Base-by-base conservation (phyloP, 2,888 invertebrate genomes). In the Branchellion lobata region DNA sequence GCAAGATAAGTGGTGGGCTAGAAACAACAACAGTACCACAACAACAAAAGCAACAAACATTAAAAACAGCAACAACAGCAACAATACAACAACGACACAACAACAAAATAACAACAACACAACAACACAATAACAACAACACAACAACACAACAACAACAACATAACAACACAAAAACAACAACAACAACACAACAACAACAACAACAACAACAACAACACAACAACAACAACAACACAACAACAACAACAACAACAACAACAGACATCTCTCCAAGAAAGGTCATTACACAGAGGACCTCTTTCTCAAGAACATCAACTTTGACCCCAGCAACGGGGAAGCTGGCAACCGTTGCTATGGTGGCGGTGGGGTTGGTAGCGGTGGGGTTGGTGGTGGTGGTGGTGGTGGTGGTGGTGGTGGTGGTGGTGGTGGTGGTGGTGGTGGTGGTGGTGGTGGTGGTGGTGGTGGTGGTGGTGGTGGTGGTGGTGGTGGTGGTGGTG, bases 291-390 rank as follows among this genome's bases (percentile, higher is more conserved):
- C 82, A n/a, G 65, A 74, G 1, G 29, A 80, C 27, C 65, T 80
- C 27, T 82, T 83, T 72, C 51, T 82, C 71, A 81, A 81, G 75
- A 53, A 71, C 47, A 78, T 82, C n/a, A 81, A 75, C 53, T 80
- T 83, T 31, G 82, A 83, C 69, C 81, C 82, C 18, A 65, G 61
- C 73, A 79, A 78, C 5, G 24, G 65, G 1, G 82, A 80, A 27
- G 51, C 75, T 24, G 53, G 69, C 61, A 72, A 33, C 2, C 82
- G 82, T 53, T 68, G 78, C 24, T n/a, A 24, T 24, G 61, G 24
- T 57, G 61, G 21, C 5, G 61, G 11, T 14, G 5, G 21, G 5
- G 24, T 14, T 18, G 61, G 61, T 5, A 24, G 61, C 14, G 21
- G 24, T 3, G 21, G 21, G 61, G 21, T 24, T 8, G 24, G 61